These are phyloP conservation scores for Protophormia terraenovae DNA, from an alignment of 2,888 invertebrate species.

Conservation along the genomic window DNA sequence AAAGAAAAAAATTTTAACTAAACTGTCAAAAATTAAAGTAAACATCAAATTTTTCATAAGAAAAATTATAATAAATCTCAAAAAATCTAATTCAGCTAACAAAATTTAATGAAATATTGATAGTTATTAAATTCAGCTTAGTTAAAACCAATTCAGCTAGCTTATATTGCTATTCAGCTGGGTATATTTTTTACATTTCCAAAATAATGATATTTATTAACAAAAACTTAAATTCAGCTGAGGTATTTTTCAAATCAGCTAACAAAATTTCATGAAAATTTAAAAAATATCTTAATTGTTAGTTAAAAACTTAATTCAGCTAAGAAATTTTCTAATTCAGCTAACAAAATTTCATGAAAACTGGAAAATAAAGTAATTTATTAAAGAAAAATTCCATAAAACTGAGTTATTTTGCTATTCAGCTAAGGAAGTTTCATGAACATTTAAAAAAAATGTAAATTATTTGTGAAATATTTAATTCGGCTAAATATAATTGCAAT, in stretches of 20 bases:
- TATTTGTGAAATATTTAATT: no score
- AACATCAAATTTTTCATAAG: neutral
- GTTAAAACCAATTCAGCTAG: neutral
- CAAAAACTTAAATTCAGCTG: constrained; percentile 5
- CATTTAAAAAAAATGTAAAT: no score
- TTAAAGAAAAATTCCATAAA: neutral
- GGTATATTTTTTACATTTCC: neutral
- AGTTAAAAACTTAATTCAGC: no score
- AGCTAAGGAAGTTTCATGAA: neutral
- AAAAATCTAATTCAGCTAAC: constrained; percentile 11
- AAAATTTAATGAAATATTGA: neutral
- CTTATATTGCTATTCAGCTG: neutral
- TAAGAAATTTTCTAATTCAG: no score
- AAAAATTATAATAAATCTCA: neutral
- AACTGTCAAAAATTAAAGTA: neutral
- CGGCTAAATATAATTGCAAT: no score
- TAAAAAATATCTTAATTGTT: no score
- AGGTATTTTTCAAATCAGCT: neutral
- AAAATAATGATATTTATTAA: no score
- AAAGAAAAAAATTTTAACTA: neutral
- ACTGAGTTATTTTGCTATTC: neutral
- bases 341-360: neutral
- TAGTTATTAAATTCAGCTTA: no score
- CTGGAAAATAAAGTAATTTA: neutral
- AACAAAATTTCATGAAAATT: no score